Conservation (phyloP, 1,140 invertebrate genomes). For the Heliconius melpomene region DNA sequence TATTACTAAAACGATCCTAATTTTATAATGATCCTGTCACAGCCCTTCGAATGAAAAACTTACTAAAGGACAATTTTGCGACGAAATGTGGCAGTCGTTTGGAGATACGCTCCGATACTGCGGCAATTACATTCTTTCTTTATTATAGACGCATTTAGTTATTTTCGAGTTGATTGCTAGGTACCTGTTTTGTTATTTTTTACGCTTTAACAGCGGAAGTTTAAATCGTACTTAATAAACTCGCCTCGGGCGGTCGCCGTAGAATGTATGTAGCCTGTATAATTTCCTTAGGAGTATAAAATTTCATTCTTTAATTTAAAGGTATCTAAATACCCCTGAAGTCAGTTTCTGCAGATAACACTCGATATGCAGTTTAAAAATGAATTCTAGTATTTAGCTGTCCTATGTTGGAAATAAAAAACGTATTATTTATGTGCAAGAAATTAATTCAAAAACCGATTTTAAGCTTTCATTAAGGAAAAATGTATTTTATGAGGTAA, state of each 20-base stretch:
- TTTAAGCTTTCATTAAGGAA: not conserved
- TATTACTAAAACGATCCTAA: constrained; percentile 79
- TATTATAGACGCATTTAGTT: constrained; percentile 45
- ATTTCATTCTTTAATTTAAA: not conserved
- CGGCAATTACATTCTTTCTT: constrained; percentile 50
- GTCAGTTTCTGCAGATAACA: not conserved
- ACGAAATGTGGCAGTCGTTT: constrained; percentile 71
- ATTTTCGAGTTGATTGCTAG: constrained; percentile 23
- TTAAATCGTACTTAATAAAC: constrained; percentile 29
- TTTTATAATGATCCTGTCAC: constrained; percentile 80
- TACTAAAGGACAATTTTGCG: constrained; percentile 75
- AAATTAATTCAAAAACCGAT: not conserved
- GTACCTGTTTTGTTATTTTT: constrained; percentile 53
- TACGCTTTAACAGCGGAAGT: constrained; percentile 51
- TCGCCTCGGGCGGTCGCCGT: constrained; percentile 19
- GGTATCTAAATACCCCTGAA: not conserved
- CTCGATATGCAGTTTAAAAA: not conserved
- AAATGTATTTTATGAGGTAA: not conserved
- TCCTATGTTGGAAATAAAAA: not conserved
- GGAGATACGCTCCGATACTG: constrained; percentile 39
- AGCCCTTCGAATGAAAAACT: constrained; percentile 67
- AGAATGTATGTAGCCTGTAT: constrained; percentile 24
- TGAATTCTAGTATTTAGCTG: not conserved
- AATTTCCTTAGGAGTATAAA: constrained; percentile 15
- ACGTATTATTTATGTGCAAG: not conserved